Base-by-base conservation (phyloP, 1,140 invertebrate genomes). In the Zaprionus inermis region DNA sequence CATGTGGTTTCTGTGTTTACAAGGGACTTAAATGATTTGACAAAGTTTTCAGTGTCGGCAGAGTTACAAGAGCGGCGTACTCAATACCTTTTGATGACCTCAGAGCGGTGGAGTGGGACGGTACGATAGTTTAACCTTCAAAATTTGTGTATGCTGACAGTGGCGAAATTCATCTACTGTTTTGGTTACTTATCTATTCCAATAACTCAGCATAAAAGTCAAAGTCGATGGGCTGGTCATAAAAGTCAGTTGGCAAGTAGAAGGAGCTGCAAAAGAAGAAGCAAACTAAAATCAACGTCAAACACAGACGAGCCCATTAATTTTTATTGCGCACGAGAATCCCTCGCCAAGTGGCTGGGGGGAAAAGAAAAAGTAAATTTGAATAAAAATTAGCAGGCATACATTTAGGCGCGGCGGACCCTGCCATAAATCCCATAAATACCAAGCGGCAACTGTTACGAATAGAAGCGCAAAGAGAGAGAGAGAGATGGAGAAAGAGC, bases 371-470 rank as follows among this genome's bases (percentile, higher is more conserved):
- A 69, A 72, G 72, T 79, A 63, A 85, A 80, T 84, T 84, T 84
- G 81, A 84, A 84, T 84, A 84, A 80, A 84, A 84, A 84, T 84
- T 84, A 84, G 81, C 81, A 80, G 68, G 81, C 81, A 84, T 84
- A 84, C 73, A 83, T 83, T 84, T 79, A 77, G 81, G 72, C 72
- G 81, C 69, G 65, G 56, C 36, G 16, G 44, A 10, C 44, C 49
- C 67, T 44, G 76, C 77, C 81, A 77, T 77, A 79, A 83, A 73
- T 76, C 72, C 66, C 77, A 61, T 83, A 83, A 70, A 83, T 80
- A 77, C 81, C 81, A 83, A 80, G 76, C 81, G 65, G 81, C 73
- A 84, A 83, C 81, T 83, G 81, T 84, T 83, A 83, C 81, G 77
- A 75, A 71, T 73, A 58, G 54, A 69, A 30, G 55, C 38, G 34